Percentiles rank a stretch among this genome's conserved stretches.
These are phyloP conservation scores for Volucella bombylans DNA, from an alignment of 2,888 invertebrate genomes.

Conservation along the genomic window DNA sequence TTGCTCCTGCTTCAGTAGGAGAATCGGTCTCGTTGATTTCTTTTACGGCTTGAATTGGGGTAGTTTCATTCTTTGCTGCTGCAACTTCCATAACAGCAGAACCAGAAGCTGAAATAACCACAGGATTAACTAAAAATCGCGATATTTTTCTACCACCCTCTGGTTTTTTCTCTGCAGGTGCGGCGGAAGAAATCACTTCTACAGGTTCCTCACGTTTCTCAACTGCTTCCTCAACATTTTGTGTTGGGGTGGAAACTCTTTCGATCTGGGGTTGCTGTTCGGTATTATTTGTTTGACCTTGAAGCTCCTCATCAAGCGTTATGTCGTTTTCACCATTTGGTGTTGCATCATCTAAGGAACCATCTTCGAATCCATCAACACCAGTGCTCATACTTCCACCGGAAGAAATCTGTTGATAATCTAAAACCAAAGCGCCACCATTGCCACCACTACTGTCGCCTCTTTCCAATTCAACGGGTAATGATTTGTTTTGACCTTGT, in stretches of 20 bases:
- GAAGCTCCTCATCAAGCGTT: slow-evolving; percentile 56
- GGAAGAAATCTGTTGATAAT: slow-evolving; percentile 57
- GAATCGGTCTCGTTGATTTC: slow-evolving; percentile 38
- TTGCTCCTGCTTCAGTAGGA: neutral
- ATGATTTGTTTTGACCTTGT: slow-evolving; percentile 65
- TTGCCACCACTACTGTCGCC: slow-evolving; percentile 25
- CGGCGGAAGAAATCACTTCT: neutral
- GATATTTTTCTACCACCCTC: slow-evolving; percentile 89
- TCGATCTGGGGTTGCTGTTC: slow-evolving; percentile 24
- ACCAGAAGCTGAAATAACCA: slow-evolving; percentile 81
- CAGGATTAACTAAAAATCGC: slow-evolving; percentile 91
- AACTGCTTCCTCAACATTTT: slow-evolving; percentile 19
- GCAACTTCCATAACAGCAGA: slow-evolving; percentile 80
- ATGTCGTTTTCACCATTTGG: slow-evolving; percentile 64
- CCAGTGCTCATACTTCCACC: slow-evolving; percentile 63
- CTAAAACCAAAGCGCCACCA: slow-evolving; percentile 21
- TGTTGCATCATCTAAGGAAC: slow-evolving; percentile 54
- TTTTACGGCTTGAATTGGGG: neutral
- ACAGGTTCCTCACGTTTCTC: slow-evolving; percentile 1
- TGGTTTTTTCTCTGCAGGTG: slow-evolving; percentile 80
- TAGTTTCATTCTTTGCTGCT: slow-evolving; percentile 70
- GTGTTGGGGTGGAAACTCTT: slow-evolving; percentile 6
- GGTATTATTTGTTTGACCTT: slow-evolving; percentile 6
- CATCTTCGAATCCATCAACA: slow-evolving; percentile 55
- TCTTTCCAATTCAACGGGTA: slow-evolving; percentile 43